Conservation (phyloP, 2,113 vertebrate species). For the Ornithorhynchus anatinus region DNA sequence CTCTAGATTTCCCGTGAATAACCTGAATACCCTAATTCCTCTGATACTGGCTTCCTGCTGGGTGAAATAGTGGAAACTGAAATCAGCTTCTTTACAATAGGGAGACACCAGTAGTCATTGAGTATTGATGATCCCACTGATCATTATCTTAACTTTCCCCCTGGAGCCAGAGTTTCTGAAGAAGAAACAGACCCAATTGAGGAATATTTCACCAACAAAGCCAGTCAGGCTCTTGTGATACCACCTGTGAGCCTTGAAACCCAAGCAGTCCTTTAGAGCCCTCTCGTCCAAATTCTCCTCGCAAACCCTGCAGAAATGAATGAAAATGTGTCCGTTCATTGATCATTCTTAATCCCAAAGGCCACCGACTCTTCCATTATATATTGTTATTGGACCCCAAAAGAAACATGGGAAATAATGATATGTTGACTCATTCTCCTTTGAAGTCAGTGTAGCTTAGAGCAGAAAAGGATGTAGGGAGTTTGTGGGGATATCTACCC, state of each 20-base stretch:
- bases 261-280: slow-evolving; percentile 59
- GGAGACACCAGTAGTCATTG: background rate
- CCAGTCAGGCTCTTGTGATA: background rate
- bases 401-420: background rate
- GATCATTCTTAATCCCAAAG: background rate
- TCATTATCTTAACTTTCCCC: background rate
- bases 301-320: slow-evolving; percentile 54
- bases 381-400: background rate
- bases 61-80: background rate
- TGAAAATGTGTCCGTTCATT: background rate
- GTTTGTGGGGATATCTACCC: background rate
- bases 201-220: background rate
- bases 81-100: background rate
- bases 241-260: slow-evolving; percentile 60
- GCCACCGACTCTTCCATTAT: background rate
- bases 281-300: slow-evolving; percentile 44
- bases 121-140: background rate
- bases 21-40: background rate
- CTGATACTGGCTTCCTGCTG: background rate
- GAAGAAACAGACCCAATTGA: background rate
- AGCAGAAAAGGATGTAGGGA: background rate
- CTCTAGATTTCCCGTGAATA: slow-evolving; percentile 11
- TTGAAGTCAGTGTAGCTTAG: background rate
- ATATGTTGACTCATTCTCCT: background rate
- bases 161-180: background rate